phyloP scores from a whole-genome alignment of 2,888 invertebrate species.

The Elegia similella region DNA sequence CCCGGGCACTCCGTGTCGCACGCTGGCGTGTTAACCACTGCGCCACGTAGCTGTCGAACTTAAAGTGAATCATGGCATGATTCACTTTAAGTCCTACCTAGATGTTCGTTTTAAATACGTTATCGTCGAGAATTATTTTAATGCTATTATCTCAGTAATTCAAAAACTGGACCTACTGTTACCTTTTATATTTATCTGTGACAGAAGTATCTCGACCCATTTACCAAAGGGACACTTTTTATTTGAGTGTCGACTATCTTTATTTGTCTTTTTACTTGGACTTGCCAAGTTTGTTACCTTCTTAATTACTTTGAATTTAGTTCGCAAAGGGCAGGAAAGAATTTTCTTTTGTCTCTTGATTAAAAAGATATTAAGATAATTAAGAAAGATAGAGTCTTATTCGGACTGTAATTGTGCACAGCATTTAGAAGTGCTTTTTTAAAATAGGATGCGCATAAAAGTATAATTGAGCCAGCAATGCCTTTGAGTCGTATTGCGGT shows the following conservation, averaged over 20 bases:
- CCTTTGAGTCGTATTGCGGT: too few species aligned
- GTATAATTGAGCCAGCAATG: too few species aligned
- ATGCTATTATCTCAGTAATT: too few species aligned
- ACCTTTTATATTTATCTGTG: not conserved
- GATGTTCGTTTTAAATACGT: not conserved
- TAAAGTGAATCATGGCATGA: too few species aligned
- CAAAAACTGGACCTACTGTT: too few species aligned
- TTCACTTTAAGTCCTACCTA: too few species aligned
- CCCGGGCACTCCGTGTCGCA: too few species aligned
- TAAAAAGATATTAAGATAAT: constrained; percentile 2
- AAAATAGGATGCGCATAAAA: too few species aligned
- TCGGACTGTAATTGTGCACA: not conserved
- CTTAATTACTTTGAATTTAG: constrained; percentile 17
- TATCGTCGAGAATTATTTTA: too few species aligned
- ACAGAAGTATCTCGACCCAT: not conserved
- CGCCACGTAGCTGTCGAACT: too few species aligned
- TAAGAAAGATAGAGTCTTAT: not conserved
- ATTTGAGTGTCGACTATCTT: constrained; percentile 16
- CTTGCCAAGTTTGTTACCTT: constrained; percentile 20
- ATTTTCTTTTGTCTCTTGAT: not conserved
- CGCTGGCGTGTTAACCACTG: too few species aligned
- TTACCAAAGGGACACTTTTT: constrained; percentile 15
- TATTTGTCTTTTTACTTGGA: constrained; percentile 24
- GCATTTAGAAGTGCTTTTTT: too few species aligned
- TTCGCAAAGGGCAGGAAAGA: not conserved